These are phyloP conservation scores for Pseudococcus longispinus DNA, from an alignment of 2,888 invertebrate genomes.

Conservation along the genomic window DNA sequence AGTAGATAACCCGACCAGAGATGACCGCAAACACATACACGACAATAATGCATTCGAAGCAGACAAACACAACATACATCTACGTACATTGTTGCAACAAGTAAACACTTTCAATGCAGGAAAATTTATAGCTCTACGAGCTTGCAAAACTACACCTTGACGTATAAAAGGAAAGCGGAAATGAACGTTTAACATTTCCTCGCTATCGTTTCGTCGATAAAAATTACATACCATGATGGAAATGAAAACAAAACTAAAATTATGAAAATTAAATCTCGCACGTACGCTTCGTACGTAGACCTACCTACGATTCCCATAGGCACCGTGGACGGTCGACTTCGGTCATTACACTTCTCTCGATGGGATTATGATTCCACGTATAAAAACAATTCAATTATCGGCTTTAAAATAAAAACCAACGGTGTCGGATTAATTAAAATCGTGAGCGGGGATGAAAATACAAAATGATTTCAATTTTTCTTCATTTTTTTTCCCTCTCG, in stretches of 20 bases:
- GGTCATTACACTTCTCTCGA: background rate
- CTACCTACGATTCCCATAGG: slow-evolving; percentile 32
- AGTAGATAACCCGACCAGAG: background rate
- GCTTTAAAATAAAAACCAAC: background rate
- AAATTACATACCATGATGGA: background rate
- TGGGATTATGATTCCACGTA: slow-evolving; percentile 26
- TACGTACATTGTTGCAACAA: slow-evolving; percentile 20
- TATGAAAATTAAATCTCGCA: slow-evolving; percentile 1
- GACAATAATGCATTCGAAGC: background rate
- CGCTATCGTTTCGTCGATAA: background rate
- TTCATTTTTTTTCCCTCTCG: background rate
- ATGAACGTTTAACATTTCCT: slow-evolving; percentile 14
- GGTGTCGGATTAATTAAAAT: background rate
- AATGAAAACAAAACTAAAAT: background rate
- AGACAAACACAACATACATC: background rate
- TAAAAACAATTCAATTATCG: slow-evolving; percentile 14
- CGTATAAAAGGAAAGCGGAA: background rate
- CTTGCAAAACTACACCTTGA: background rate
- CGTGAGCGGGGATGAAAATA: background rate
- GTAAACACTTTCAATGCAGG: background rate
- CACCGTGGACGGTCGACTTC: background rate
- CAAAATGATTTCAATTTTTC: background rate
- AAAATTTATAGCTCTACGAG: background rate
- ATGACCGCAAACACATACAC: background rate
- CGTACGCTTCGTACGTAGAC: no score